Conservation (phyloP, 1,140 invertebrate species). For the Cydia strobilella region DNA sequence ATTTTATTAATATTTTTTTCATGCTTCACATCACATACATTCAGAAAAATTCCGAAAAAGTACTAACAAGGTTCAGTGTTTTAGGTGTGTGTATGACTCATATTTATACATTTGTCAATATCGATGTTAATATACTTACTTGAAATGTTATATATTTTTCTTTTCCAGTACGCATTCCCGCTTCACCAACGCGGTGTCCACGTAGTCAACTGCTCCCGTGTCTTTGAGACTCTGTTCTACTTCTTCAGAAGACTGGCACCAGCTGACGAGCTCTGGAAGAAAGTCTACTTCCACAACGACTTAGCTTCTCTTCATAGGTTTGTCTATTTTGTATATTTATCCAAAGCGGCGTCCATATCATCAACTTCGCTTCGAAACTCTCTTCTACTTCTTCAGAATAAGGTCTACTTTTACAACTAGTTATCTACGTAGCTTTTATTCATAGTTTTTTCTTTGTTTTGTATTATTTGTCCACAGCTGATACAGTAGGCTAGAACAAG, state of each 20-base stretch:
- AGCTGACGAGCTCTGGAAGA: slow-evolving; percentile 83
- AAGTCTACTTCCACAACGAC: slow-evolving; percentile 85
- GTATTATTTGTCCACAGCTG: too few relatives aligned
- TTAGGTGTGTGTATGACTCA: too few relatives aligned
- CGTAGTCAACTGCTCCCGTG: slow-evolving; percentile 87
- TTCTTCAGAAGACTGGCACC: slow-evolving; percentile 88
- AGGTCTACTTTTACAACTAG: slow-evolving; percentile 84
- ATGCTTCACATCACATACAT: too few relatives aligned
- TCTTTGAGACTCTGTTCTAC: slow-evolving; percentile 88
- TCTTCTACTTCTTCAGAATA: slow-evolving; percentile 87
- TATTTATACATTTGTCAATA: too few relatives aligned
- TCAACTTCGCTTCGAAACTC: slow-evolving; percentile 91
- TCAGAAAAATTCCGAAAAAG: too few relatives aligned
- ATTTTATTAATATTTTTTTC: too few relatives aligned
- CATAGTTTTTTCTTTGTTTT: too few relatives aligned
- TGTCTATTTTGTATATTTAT: background rate
- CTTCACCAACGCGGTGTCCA: slow-evolving; percentile 87
- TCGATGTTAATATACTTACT: background rate
- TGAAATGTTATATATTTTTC: background rate
- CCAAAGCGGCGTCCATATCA: slow-evolving; percentile 87
- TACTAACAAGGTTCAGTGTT: too few relatives aligned
- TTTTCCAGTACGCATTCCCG: slow-evolving; percentile 84
- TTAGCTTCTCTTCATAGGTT: slow-evolving; percentile 81
- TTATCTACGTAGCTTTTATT: slow-evolving; percentile 61
- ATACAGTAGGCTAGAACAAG: too few relatives aligned